Percentiles rank a stretch among this genome's conserved stretches.
Conservation (phyloP, 2,113 vertebrate species). For the Alexandromys fortis region DNA sequence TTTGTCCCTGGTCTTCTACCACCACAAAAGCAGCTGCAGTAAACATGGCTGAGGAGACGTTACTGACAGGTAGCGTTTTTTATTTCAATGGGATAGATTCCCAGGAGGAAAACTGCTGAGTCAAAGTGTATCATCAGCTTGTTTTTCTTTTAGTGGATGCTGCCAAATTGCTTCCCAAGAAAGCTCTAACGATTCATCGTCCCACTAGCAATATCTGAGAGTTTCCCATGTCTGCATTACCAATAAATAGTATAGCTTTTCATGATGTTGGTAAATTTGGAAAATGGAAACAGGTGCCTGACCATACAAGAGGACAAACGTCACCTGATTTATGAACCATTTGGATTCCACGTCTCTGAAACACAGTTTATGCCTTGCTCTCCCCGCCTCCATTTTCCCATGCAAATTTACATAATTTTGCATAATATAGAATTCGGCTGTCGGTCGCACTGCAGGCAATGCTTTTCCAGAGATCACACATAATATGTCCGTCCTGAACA, state of each 20-base stretch:
- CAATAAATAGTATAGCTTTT: not conserved
- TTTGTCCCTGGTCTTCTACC: constrained; percentile 13
- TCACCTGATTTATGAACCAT: not conserved
- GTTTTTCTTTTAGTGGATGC: constrained; percentile 48
- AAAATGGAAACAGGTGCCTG: not conserved
- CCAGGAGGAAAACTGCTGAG: constrained; percentile 17
- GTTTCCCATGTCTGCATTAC: not conserved
- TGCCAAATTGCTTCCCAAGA: constrained; percentile 44
- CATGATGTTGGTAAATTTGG: not conserved
- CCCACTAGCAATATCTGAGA: not conserved
- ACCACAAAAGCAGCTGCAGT: not conserved
- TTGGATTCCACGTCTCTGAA: not conserved
- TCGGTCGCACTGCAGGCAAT: not conserved
- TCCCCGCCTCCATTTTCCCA: not conserved
- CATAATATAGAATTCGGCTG: not conserved
- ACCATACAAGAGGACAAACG: not conserved
- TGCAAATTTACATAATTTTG: not conserved
- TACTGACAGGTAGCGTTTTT: not conserved
- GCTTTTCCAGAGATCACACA: not conserved
- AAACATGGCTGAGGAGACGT: not conserved
- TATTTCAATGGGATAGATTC: constrained; percentile 15
- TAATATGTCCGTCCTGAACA: not conserved
- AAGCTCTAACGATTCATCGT: not conserved
- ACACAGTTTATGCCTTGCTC: not conserved
- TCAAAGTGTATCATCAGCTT: constrained; percentile 42